phyloP scores from a whole-genome alignment of 2,797 vertebrate species.

The Aplochiton taeniatus region DNA sequence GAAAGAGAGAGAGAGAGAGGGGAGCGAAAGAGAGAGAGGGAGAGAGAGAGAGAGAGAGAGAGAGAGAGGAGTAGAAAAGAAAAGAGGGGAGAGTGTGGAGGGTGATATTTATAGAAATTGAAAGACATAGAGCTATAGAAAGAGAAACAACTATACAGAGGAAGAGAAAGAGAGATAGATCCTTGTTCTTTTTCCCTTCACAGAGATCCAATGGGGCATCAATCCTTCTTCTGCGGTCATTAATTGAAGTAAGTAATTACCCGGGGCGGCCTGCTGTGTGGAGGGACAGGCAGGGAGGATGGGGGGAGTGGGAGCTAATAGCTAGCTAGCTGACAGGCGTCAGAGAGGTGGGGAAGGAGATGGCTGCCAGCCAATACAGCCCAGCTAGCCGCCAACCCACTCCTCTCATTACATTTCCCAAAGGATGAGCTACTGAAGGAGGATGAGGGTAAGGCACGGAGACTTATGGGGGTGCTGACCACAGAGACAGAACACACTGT shows the following conservation, averaged over 20 bases:
- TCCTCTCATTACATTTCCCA: not conserved
- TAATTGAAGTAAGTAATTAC: constrained; percentile 61
- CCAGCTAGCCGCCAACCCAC: constrained; percentile 1
- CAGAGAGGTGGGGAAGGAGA: not conserved
- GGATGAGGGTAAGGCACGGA: no score
- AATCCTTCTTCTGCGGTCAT: constrained; percentile 50
- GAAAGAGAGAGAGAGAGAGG: constrained; percentile 8
- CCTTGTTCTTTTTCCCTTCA: not conserved
- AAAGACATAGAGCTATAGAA: no score
- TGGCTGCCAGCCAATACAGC: not conserved
- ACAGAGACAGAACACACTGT: no score
- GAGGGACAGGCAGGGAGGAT: not conserved
- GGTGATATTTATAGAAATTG: no score
- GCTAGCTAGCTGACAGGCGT: not conserved
- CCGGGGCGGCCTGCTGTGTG: constrained; percentile 28
- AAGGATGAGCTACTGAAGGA: not conserved
- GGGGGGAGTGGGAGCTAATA: constrained; percentile 14
- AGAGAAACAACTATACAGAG: no score
- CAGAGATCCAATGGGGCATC: constrained; percentile 9
- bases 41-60: not conserved
- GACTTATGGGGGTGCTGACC: no score
- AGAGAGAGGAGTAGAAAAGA: constrained; percentile 31
- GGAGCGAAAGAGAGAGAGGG: not conserved
- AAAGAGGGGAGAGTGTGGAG: no score
- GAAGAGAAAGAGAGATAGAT: no score